Percentiles rank a stretch among this genome's conserved stretches.
phyloP scores from a whole-genome alignment of 2,888 invertebrate species.

The Gymnosoma rotundatum region DNA sequence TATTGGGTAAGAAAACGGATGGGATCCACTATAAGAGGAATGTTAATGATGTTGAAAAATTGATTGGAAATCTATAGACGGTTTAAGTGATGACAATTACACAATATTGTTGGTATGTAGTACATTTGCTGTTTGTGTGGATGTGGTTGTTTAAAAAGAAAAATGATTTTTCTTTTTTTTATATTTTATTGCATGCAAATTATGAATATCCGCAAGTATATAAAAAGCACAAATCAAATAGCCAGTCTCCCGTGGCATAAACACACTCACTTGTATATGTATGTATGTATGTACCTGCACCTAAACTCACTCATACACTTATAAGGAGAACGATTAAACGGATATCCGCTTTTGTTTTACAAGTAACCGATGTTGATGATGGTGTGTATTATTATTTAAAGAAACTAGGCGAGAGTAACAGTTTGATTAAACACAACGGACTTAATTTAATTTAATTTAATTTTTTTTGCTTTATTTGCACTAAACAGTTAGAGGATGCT shows the following conservation, averaged over 20 bases:
- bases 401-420: slow-evolving; percentile 49
- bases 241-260: slow-evolving; percentile 26
- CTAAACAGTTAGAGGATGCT: slow-evolving; percentile 61
- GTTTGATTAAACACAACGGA: slow-evolving; percentile 34
- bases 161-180: slow-evolving; percentile 8
- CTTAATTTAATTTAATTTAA: slow-evolving; percentile 15
- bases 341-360: slow-evolving; percentile 76
- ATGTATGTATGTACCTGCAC: neutral
- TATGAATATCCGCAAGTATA: slow-evolving; percentile 67
- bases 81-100: slow-evolving; percentile 52
- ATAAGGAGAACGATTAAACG: slow-evolving; percentile 73
- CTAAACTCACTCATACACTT: slow-evolving; percentile 17
- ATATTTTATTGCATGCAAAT: slow-evolving; percentile 64
- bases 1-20: slow-evolving; percentile 30
- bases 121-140: neutral
- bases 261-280: neutral
- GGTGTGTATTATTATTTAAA: slow-evolving; percentile 3
- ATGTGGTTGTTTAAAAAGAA: neutral
- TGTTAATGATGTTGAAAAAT: slow-evolving; percentile 15
- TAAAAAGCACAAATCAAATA: slow-evolving; percentile 53
- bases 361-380: slow-evolving; percentile 16
- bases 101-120: slow-evolving; percentile 3
- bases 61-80: slow-evolving; percentile 57
- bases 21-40: slow-evolving; percentile 1
- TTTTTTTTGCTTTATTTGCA: slow-evolving; percentile 48